A percentile compares a stretch with the other conserved stretches of the same genome.
phyloP scores from a whole-genome alignment of 2,113 vertebrate species.

The Nibea coibor region DNA sequence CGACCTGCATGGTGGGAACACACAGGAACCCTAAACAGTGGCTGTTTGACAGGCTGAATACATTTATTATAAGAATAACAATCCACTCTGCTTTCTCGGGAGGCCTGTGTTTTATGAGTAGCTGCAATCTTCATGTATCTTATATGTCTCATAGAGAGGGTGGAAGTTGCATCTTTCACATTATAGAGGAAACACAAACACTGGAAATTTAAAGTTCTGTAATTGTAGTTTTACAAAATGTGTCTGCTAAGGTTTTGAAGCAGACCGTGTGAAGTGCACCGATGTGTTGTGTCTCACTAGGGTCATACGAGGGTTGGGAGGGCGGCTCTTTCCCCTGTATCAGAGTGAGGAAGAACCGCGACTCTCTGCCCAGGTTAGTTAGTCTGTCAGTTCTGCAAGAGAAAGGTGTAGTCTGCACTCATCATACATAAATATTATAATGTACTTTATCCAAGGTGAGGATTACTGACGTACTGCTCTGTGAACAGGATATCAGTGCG shows the following conservation, averaged over 20 bases:
- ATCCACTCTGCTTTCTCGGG: too few relatives aligned
- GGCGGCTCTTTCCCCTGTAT: conserved; percentile 89
- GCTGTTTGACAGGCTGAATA: neutral
- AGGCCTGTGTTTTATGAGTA: neutral
- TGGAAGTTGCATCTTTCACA: neutral
- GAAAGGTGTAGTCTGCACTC: neutral
- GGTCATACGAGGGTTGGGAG: conserved; percentile 88
- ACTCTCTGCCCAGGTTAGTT: conserved; percentile 86
- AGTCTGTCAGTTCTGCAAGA: neutral
- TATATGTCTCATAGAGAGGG: neutral
- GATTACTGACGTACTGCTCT: neutral
- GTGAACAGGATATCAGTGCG: conserved; percentile 79
- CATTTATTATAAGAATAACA: too few relatives aligned
- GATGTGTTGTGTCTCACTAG: conserved; percentile 70
- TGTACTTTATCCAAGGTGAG: neutral
- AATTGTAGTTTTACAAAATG: neutral
- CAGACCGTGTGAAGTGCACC: neutral
- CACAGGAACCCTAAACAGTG: neutral
- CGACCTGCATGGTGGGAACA: conserved; percentile 87
- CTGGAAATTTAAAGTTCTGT: neutral
- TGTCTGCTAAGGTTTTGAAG: neutral
- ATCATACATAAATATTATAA: neutral
- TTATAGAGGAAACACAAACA: neutral
- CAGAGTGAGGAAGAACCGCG: conserved; percentile 85
- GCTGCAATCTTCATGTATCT: neutral